These are phyloP conservation scores for Mycetomoellerius zeteki DNA, from an alignment of 1,140 invertebrate genomes.

Conservation along the genomic window DNA sequence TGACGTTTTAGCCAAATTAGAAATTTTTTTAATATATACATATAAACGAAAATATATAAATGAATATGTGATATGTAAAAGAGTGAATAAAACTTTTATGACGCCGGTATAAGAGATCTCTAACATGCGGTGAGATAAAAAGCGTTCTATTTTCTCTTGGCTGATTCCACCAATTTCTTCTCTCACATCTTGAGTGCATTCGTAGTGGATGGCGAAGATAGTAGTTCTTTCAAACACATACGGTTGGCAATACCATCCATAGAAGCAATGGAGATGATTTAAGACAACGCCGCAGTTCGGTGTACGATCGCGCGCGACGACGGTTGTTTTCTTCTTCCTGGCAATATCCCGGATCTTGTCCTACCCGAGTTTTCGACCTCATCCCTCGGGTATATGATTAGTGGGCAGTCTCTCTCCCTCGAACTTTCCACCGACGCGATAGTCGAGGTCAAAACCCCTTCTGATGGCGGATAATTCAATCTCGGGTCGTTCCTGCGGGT, in stretches of 20 bases:
- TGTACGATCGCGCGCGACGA: slow-evolving; percentile 43
- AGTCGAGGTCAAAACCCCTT: slow-evolving; percentile 75
- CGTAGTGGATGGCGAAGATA: slow-evolving; percentile 15
- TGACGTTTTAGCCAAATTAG: neutral
- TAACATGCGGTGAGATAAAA: slow-evolving; percentile 31
- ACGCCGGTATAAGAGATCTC: slow-evolving; percentile 13
- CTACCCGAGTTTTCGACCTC: slow-evolving; percentile 64
- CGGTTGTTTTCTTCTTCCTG: slow-evolving; percentile 76
- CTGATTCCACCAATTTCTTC: slow-evolving; percentile 33
- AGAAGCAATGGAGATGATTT: slow-evolving; percentile 78
- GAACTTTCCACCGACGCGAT: slow-evolving; percentile 75
- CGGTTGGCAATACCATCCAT: slow-evolving; percentile 63
- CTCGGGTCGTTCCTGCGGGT: slow-evolving; percentile 73
- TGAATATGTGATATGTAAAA: neutral
- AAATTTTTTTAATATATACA: slow-evolving; percentile 2
- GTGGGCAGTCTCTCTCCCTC: slow-evolving; percentile 73
- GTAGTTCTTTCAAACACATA: slow-evolving; percentile 49
- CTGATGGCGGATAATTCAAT: slow-evolving; percentile 84
- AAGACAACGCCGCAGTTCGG: slow-evolving; percentile 71
- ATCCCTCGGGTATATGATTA: slow-evolving; percentile 78
- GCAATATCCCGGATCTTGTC: slow-evolving; percentile 75
- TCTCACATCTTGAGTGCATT: slow-evolving; percentile 6
- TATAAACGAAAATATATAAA: neutral
- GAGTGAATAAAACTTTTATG: neutral
- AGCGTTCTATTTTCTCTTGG: slow-evolving; percentile 30